These are phyloP conservation scores for Amia ocellicauda DNA, from an alignment of 2,113 vertebrate species.

Conservation along the genomic window DNA sequence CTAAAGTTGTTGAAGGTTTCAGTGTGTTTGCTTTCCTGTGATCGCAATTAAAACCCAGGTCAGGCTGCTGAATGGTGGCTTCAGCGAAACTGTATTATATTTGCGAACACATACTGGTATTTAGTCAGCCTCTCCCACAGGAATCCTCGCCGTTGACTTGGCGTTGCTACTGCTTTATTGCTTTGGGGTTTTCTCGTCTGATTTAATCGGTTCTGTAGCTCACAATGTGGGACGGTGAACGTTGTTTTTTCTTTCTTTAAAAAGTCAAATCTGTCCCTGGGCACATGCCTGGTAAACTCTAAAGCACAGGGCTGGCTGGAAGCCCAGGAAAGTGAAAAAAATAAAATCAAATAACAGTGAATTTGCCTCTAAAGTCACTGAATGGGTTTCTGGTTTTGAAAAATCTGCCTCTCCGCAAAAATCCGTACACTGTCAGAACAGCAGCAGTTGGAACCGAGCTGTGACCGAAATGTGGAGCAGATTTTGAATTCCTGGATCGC, in stretches of 20 bases:
- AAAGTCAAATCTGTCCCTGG: slow-evolving; percentile 36
- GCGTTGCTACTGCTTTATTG: slow-evolving; percentile 36
- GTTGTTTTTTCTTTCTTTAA: slow-evolving; percentile 30
- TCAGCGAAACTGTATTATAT: slow-evolving; percentile 32
- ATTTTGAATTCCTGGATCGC: too few species aligned
- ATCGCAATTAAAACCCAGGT: slow-evolving; percentile 34
- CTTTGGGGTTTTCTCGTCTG: slow-evolving; percentile 33
- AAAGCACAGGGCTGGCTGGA: slow-evolving; percentile 10
- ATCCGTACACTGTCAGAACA: neutral
- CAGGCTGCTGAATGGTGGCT: slow-evolving; percentile 37
- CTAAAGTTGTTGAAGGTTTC: slow-evolving; percentile 44
- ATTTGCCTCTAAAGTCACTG: slow-evolving; percentile 3
- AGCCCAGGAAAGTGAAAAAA: neutral
- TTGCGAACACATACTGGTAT: slow-evolving; percentile 30
- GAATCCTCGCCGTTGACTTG: slow-evolving; percentile 26
- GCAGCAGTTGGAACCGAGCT: neutral
- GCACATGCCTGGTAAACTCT: slow-evolving; percentile 15
- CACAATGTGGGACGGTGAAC: slow-evolving; percentile 33
- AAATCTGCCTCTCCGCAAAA: neutral
- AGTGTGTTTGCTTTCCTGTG: slow-evolving; percentile 26
- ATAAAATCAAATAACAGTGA: neutral
- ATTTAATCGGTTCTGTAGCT: slow-evolving; percentile 43
- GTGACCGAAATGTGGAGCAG: too few species aligned
- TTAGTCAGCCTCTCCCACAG: slow-evolving; percentile 24
- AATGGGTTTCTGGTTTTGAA: slow-evolving; percentile 1